Conservation (phyloP, 2,113 vertebrate species). For the Spermophilus dauricus region DNA sequence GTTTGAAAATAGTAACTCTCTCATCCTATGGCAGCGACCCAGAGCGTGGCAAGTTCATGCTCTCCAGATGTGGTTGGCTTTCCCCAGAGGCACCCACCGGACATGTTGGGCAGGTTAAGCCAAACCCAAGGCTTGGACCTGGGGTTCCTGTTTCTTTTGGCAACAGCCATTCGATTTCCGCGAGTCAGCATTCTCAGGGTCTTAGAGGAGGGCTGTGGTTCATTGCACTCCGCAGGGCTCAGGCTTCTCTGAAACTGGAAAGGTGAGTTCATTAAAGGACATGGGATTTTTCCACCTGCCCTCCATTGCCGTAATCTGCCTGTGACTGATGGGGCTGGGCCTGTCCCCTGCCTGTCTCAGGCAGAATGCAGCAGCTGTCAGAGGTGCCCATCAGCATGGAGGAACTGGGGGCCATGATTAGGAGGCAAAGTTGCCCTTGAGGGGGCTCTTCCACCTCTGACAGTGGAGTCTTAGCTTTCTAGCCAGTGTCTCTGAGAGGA, state of each 20-base stretch:
- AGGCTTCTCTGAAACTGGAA: slow-evolving; percentile 49
- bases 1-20: slow-evolving; percentile 38
- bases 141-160: slow-evolving; percentile 56
- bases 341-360: neutral
- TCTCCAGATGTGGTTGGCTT: slow-evolving; percentile 13
- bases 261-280: slow-evolving; percentile 38
- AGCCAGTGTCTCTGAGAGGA: neutral
- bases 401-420: neutral
- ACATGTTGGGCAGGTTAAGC: neutral
- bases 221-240: slow-evolving; percentile 8
- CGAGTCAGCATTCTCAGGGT: slow-evolving; percentile 39
- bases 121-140: neutral
- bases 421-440: neutral
- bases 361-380: neutral
- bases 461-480: neutral
- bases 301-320: neutral
- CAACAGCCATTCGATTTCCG: neutral
- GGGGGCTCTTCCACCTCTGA: neutral
- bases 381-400: neutral
- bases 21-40: neutral
- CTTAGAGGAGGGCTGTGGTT: neutral
- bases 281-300: neutral
- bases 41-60: neutral
- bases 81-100: slow-evolving; percentile 17
- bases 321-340: neutral